These are phyloP conservation scores for Cotesia chilonis DNA, from an alignment of 1,140 invertebrate species.

Conservation along the genomic window DNA sequence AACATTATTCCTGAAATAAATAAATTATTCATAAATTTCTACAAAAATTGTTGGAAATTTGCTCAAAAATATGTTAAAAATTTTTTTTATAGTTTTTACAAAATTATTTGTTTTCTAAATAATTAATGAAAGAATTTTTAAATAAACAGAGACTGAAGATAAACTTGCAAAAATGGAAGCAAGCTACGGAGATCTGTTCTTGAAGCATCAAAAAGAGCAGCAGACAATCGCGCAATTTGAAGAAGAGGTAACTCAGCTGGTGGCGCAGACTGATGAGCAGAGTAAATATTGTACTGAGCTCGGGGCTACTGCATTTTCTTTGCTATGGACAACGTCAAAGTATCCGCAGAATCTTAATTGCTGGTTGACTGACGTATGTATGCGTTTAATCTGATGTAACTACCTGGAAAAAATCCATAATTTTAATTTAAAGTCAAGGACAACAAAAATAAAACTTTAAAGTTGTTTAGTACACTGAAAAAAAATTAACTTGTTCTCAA, in stretches of 20 bases:
- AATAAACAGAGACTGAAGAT: too few species aligned
- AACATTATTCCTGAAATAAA: too few species aligned
- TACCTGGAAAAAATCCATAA: background rate
- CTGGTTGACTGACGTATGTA: constrained; percentile 54
- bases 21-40: too few species aligned
- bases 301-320: constrained; percentile 56
- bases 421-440: background rate
- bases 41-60: too few species aligned
- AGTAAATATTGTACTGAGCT: constrained; percentile 59
- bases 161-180: too few species aligned
- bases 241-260: background rate
- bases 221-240: background rate
- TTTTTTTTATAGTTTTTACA: too few species aligned
- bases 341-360: constrained; percentile 51
- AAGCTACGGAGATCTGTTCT: constrained; percentile 1
- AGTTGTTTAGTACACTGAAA: too few species aligned
- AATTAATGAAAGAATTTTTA: too few species aligned
- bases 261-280: constrained; percentile 49
- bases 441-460: background rate
- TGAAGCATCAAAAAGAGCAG: constrained; percentile 10
- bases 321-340: constrained; percentile 59
- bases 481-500: too few species aligned
- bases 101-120: too few species aligned
- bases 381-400: constrained; percentile 5
- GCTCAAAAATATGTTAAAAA: too few species aligned